Base-by-base conservation (phyloP, 2,888 invertebrate species). In the Pandemis cinnamomeana region DNA sequence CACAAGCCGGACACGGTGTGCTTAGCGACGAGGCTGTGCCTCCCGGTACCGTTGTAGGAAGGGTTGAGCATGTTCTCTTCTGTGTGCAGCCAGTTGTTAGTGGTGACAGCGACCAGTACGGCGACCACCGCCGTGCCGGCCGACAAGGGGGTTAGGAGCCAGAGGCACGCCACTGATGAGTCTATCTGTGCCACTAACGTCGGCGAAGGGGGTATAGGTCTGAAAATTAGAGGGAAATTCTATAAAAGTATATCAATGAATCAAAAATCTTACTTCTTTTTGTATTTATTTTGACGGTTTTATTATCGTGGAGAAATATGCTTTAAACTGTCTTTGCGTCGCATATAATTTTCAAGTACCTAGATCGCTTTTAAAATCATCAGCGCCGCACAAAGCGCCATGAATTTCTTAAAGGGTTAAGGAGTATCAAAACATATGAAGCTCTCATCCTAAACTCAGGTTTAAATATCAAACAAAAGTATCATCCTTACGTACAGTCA, bases 81-180 rank as follows among this genome's bases (percentile, higher is more conserved):
- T 5, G 98, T 98, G 80, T 97, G 96, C 41, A 98, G 95, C 98
- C 98, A 98, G 90, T 97, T 97, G 86, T 96, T 97, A 4, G 97
- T 97, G 7, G 96, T 95, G 76, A 97, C 96, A 20, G 97, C 97
- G 3, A 97, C 95, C 58, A 96, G 93, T 20, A 97, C 96, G 60
- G 96, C 96, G 11, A 96, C 95, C 51, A 97, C 95, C 11, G 97
- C 96, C 13, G 97, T 95, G 51, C 96, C 95, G 13, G 97, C 97
- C 27, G 96, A 95, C 48, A 97, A 86, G 0, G 96, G 96, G 0
- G 96, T 95, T 55, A 95, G 85, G 44, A 95, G 87, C 96, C 96
- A 96, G 78, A 96, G 90, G 79, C 95, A 95, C 44, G 95, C 95
- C 58, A 96, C 94, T 20, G 95, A 95, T 0, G 95, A 95, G 84